These are phyloP conservation scores for Glyptemys insculpta DNA, from an alignment of 2,797 vertebrate genomes.

Conservation along the genomic window DNA sequence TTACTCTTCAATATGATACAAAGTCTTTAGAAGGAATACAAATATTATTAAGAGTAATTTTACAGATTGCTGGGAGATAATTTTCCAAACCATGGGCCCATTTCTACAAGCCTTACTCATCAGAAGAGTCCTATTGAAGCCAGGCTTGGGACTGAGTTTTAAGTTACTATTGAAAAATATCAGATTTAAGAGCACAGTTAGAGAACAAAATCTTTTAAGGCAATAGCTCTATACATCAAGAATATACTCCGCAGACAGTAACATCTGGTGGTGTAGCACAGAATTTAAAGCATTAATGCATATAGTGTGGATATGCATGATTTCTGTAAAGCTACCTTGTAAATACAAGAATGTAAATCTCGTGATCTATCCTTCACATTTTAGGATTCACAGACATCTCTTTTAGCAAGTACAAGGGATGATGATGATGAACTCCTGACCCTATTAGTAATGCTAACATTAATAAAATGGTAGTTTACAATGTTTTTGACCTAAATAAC, in stretches of 20 bases:
- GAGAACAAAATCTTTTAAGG: not conserved
- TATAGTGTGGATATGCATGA: not conserved
- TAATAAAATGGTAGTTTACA: not conserved
- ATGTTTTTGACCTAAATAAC: not conserved
- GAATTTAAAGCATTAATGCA: not conserved
- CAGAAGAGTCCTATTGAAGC: not conserved
- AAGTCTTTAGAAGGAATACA: not conserved
- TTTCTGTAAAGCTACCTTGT: not conserved
- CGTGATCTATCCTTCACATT: not conserved
- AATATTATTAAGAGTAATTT: not conserved
- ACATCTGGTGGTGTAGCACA: not conserved
- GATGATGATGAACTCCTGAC: not conserved
- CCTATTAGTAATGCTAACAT: not conserved
- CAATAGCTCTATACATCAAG: not conserved
- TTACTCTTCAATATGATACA: too few relatives aligned
- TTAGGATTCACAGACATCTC: not conserved
- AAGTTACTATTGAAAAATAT: not conserved
- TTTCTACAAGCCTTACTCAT: not conserved
- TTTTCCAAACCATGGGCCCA: not conserved
- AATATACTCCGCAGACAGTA: not conserved
- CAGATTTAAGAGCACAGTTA: not conserved
- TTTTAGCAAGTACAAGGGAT: not conserved
- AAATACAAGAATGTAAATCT: not conserved
- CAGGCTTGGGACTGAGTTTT: not conserved
- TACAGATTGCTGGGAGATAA: not conserved